Base-by-base conservation (phyloP, 2,797 vertebrate species). In the Anomalospiza imberbis region DNA sequence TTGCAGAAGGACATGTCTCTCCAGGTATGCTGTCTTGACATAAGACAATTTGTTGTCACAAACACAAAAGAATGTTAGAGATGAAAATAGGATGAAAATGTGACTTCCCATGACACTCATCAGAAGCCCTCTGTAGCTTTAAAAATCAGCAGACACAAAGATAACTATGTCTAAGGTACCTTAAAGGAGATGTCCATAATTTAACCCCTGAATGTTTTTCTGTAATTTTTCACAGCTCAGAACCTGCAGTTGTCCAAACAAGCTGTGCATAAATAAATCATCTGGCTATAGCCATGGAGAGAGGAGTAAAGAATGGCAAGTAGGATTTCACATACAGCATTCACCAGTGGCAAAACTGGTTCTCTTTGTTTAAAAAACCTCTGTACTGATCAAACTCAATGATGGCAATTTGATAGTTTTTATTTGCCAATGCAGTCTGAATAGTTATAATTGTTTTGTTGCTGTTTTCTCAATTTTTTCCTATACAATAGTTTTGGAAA, bases 401-500 rank as follows among this genome's bases (percentile, higher is more conserved):
- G 42, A 68, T 50, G 32, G 13, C 58, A 89, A 79, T 88, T 81
- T 88, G 31, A 42, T 16, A 48, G 67, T 13, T 48, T 29, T 13
- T 85, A 63, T 76, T 89, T 88, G 51, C 91, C 53, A 66, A 4
- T 26, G 34, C 45, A 50, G 40, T 84, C 22, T 21, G 25, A 87
- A 47, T 17, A 77, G n/a, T 63, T 88, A 50, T 66, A 90, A 88
- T 76, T 94, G 51, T 47, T 67, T 63, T 85, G 44, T 66, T 85
- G 17, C 36, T 78, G 17, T 79, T 96, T 93, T 62, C 60, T 83
- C 44, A 10, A 6, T 78, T 86, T 92, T 57, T 84, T 48, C n/a
- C 24, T 55, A 44, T 84, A 42, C 62, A 89, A 84, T 84, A 90
- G 63, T 73, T 92, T 80, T 88, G 68, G 81, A 73, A 87, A 82